A percentile compares a stretch with the other conserved stretches of the same genome.
These are phyloP conservation scores for Baronia brevicornis DNA, from an alignment of 2,888 invertebrate species.

Conservation along the genomic window DNA sequence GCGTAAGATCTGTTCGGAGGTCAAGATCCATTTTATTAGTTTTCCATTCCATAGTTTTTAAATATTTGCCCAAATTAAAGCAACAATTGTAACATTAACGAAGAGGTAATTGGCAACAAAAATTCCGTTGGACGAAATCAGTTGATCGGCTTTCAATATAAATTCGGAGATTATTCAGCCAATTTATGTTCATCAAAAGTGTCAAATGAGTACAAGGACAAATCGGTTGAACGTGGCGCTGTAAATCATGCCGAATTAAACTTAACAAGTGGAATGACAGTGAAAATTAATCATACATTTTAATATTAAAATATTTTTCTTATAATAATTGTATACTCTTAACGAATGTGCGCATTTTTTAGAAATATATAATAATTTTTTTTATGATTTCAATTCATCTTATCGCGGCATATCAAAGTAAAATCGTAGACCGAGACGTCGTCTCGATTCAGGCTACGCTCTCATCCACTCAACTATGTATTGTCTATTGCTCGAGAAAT, in stretches of 20 bases:
- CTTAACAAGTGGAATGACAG: not conserved
- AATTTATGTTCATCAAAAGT: conserved; percentile 11
- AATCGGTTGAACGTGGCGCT: conserved; percentile 7
- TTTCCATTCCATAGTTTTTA: too few relatives aligned
- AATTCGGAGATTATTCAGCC: conserved; percentile 10
- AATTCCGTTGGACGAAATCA: not conserved
- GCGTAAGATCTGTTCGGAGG: too few relatives aligned
- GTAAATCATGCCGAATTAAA: conserved; percentile 2
- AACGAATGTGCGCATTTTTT: conserved; percentile 5
- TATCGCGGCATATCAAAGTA: too few relatives aligned
- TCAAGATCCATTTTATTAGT: too few relatives aligned
- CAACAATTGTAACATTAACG: conserved; percentile 3
- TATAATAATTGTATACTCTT: conserved; percentile 4
- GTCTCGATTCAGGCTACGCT: too few relatives aligned
- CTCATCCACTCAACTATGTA: too few relatives aligned
- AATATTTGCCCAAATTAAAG: not conserved
- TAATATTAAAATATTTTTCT: conserved; percentile 12
- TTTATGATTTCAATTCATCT: too few relatives aligned
- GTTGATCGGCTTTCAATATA: conserved; percentile 11
- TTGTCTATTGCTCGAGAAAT: too few relatives aligned
- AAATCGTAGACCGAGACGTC: too few relatives aligned
- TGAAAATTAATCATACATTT: conserved; percentile 6
- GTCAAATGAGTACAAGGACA: conserved; percentile 7
- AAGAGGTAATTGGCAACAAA: too few relatives aligned
- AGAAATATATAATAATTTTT: conserved; percentile 1